A percentile compares a stretch with the other conserved stretches of the same genome.
Evolutionary conservation across 2,888 invertebrate genomes (phyloP).

Genomic region (Anodontia alba): DNA sequence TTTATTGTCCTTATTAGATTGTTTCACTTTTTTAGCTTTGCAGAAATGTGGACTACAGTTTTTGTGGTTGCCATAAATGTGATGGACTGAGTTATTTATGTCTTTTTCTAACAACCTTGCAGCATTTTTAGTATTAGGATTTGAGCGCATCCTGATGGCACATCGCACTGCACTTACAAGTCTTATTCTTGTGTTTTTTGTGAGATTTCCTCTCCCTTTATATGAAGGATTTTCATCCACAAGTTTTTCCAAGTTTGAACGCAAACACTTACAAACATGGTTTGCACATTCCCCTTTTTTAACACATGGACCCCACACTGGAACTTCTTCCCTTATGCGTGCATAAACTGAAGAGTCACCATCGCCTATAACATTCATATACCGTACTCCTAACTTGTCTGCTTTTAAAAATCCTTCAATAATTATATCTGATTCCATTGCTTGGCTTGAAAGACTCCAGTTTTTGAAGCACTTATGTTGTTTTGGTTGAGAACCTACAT

Average conservation of each 20-base stretch:
- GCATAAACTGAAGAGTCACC: constrained; percentile 44
- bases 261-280: constrained; percentile 39
- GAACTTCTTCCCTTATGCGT: constrained; percentile 24
- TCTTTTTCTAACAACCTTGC: constrained; percentile 19
- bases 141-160: constrained; percentile 44
- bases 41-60: constrained; percentile 45
- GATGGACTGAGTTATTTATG: constrained; percentile 35
- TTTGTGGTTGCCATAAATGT: constrained; percentile 39
- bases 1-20: background rate
- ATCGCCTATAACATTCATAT: constrained; percentile 32
- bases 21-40: constrained; percentile 23
- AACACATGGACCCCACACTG: constrained; percentile 39
- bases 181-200: constrained; percentile 35
- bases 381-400: constrained; percentile 39
- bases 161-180: constrained; percentile 42
- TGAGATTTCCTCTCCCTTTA: constrained; percentile 37
- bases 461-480: constrained; percentile 34
- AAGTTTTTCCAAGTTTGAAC: constrained; percentile 38
- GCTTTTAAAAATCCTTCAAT: constrained; percentile 44
- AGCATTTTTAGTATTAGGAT: constrained; percentile 15
- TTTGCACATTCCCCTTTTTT: constrained; percentile 47
- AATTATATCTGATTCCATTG: constrained; percentile 59
- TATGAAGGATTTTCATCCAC: constrained; percentile 29
- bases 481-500: background rate
- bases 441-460: constrained; percentile 37